These are phyloP conservation scores for Xiphias gladius DNA, from an alignment of 2,113 vertebrate species.

Conservation along the genomic window DNA sequence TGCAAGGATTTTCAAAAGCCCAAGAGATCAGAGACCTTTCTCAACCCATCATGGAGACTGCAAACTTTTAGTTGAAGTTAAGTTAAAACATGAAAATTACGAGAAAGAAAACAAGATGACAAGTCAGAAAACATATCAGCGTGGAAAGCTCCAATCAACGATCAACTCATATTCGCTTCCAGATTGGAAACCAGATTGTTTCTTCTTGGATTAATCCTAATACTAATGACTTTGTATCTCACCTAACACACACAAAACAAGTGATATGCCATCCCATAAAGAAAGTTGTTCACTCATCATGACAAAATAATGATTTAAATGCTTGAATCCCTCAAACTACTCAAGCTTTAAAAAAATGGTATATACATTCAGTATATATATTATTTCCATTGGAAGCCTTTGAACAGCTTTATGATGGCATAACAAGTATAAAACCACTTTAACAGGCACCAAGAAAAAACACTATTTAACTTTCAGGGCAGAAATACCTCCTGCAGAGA, in stretches of 20 bases:
- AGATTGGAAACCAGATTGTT: conserved; percentile 39
- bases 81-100: conserved; percentile 5
- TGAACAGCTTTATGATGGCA: conserved; percentile 26
- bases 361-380: conserved; percentile 7
- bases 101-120: conserved; percentile 22
- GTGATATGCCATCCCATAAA: conserved; percentile 31
- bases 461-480: conserved; percentile 35
- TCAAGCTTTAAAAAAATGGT: conserved; percentile 34
- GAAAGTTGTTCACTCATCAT: conserved; percentile 35
- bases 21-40: conserved; percentile 18
- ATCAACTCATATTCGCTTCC: conserved; percentile 32
- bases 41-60: background rate
- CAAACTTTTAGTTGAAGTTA: conserved; percentile 7
- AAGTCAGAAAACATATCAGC: conserved; percentile 8
- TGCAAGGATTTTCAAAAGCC: conserved; percentile 21
- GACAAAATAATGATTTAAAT: conserved; percentile 44
- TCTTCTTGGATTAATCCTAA: conserved; percentile 47
- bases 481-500: conserved; percentile 66
- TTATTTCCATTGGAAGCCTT: conserved; percentile 36
- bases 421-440: conserved; percentile 46
- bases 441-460: conserved; percentile 57
- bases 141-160: conserved; percentile 44
- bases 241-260: conserved; percentile 42
- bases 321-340: conserved; percentile 29
- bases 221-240: conserved; percentile 31